Conservation (phyloP, 2,113 vertebrate species). For the Aepyceros melampus region DNA sequence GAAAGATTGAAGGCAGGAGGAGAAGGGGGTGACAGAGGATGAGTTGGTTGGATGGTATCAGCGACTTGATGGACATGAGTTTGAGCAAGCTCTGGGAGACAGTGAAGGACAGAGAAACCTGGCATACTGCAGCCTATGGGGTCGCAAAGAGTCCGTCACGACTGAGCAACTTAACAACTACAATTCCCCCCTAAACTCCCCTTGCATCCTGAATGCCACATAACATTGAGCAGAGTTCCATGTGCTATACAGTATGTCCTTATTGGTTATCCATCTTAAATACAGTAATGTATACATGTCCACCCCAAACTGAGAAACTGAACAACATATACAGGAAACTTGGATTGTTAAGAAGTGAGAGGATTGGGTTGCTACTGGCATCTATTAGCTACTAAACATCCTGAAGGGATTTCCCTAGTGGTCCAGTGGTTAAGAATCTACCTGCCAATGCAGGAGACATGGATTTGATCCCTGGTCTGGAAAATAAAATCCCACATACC, state of each 20-base stretch:
- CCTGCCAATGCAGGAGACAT: background rate
- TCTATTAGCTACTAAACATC: background rate
- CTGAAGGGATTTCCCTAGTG: background rate
- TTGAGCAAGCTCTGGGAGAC: background rate
- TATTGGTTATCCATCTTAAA: background rate
- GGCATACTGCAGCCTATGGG: background rate
- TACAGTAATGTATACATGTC: background rate
- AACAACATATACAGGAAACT: background rate
- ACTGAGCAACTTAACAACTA: background rate
- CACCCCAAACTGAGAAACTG: background rate
- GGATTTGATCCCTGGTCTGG: background rate
- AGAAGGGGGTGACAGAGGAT: background rate
- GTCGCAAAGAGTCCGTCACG: rapidly evolving
- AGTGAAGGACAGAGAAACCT: background rate
- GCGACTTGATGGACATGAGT: background rate
- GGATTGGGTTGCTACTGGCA: background rate
- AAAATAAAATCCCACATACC: background rate
- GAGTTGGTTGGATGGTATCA: background rate
- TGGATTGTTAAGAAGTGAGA: background rate
- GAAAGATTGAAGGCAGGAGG: background rate
- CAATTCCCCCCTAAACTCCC: background rate
- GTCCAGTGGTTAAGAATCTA: background rate
- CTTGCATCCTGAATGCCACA: background rate
- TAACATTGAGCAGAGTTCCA: background rate
- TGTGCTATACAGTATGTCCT: background rate